Base-by-base conservation (phyloP, 2,113 vertebrate genomes). In the Callocephalon fimbriatum region DNA sequence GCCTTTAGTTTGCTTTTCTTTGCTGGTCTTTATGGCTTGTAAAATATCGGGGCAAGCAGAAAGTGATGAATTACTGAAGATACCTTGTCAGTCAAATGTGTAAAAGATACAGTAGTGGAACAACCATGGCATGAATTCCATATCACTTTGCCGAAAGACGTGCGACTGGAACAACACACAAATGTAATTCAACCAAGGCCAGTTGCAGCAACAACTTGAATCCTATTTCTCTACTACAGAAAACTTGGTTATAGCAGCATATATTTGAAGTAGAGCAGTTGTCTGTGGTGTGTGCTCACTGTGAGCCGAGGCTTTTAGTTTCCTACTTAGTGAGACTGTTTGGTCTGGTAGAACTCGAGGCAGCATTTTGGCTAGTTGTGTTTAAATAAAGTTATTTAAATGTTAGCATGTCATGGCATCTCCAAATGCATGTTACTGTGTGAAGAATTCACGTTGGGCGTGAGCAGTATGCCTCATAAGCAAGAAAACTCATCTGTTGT, bases 381-480 rank as follows among this genome's bases (percentile, higher is more conserved):
- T 89, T 93, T 90, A 88, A 89, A 91, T 95, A 73, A 81, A 84
- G 35, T 65, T 93, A 87, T 89, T 96, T 84, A 86, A 93, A 72
- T 29, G 65, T 44, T 88, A 81, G 22, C 72, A 2, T 94, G 93
- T 91, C 56, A 19, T 91, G 86, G 86, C 79, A 80, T 77, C 63
- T 86, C 65, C 48, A 42, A 42, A 70, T 58, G 4, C 3, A 5
- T 65, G 38, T 31, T 92, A 38, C 80, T 59, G 68, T 53, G 58
- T 62, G 44, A 88, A 91, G 82, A 77, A 54, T 1, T 47, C 13
- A 20, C 13, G 18, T 67, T 93, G 86, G 59, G 70, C 1, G 0
- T 84, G 76, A 95, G 63, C 47, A 31, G n/a, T 56, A 15, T 73
- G 54, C 54, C 88, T 94, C 38, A 6, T 65, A 44, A 82, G 56